Evolutionary conservation across 2,113 vertebrate species (phyloP).

Genomic region (Rousettus leschenaultii): DNA sequence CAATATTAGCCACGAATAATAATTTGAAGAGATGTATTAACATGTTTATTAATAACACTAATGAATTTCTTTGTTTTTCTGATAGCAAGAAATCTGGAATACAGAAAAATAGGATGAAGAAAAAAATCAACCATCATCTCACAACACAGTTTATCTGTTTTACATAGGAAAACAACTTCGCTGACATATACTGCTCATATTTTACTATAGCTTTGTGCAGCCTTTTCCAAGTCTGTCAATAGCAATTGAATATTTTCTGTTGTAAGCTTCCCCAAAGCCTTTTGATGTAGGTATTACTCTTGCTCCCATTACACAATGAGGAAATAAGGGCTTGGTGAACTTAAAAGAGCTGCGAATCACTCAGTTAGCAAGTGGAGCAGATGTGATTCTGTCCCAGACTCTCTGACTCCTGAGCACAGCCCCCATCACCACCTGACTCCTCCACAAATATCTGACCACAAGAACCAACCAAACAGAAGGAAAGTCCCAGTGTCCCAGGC

Average conservation of each 20-base stretch:
- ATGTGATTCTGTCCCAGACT: neutral
- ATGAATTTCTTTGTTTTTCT: neutral
- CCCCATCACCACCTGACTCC: neutral
- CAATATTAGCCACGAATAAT: neutral
- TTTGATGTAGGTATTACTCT: neutral
- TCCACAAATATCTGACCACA: conserved; percentile 46
- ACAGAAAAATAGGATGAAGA: neutral
- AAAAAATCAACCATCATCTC: neutral
- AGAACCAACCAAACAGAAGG: conserved; percentile 22
- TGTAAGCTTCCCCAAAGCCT: neutral
- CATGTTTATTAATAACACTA: neutral
- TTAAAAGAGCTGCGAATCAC: neutral
- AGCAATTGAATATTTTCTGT: neutral
- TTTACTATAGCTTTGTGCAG: neutral
- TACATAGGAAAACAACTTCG: neutral
- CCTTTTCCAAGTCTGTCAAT: neutral
- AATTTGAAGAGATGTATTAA: neutral
- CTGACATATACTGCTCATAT: neutral
- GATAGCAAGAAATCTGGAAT: neutral
- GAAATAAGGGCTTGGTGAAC: neutral
- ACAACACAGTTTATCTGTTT: neutral
- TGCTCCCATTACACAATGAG: neutral
- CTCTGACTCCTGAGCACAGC: neutral
- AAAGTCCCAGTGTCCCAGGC: neutral
- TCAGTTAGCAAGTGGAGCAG: neutral